These are phyloP conservation scores for Polyodon spathula DNA, from an alignment of 2,113 vertebrate genomes.

Conservation along the genomic window DNA sequence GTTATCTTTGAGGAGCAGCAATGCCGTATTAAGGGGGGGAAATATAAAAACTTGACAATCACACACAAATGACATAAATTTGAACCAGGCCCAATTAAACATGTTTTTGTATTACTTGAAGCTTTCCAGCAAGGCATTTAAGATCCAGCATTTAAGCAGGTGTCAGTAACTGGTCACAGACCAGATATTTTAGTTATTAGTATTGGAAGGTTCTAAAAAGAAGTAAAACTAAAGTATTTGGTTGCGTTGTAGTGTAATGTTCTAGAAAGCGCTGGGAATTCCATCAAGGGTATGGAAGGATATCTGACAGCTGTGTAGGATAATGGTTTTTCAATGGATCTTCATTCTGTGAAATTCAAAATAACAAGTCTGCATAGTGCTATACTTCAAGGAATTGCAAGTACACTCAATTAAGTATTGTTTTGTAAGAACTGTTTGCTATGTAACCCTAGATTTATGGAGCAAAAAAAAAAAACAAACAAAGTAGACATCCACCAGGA, in stretches of 20 bases:
- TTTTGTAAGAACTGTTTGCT: too few species aligned
- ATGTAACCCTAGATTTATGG: too few species aligned
- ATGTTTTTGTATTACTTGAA: constrained; percentile 5
- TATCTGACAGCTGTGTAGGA: too few species aligned
- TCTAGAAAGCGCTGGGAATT: too few species aligned
- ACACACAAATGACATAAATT: constrained; percentile 55
- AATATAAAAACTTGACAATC: constrained; percentile 52
- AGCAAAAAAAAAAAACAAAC: too few species aligned
- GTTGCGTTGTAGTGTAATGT: constrained; percentile 57
- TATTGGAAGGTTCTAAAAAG: constrained; percentile 50
- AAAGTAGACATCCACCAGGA: constrained; percentile 35
- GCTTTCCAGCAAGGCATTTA: constrained; percentile 16
- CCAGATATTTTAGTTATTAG: too few species aligned
- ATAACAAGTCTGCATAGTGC: too few species aligned
- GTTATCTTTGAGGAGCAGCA: constrained; percentile 59
- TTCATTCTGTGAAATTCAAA: too few species aligned
- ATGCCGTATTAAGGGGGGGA: constrained; percentile 35
- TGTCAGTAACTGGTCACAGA: constrained; percentile 26
- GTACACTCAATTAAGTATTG: too few species aligned
- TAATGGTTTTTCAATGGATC: too few species aligned
- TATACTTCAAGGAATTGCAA: too few species aligned
- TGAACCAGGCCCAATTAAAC: constrained; percentile 25
- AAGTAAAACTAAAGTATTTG: constrained; percentile 48
- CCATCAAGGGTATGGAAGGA: too few species aligned
- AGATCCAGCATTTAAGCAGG: constrained; percentile 32